A percentile compares a stretch with the other conserved stretches of the same genome.
Evolutionary conservation across 2,797 vertebrate genomes (phyloP).

Genomic region (Hafferia zeledoni): DNA sequence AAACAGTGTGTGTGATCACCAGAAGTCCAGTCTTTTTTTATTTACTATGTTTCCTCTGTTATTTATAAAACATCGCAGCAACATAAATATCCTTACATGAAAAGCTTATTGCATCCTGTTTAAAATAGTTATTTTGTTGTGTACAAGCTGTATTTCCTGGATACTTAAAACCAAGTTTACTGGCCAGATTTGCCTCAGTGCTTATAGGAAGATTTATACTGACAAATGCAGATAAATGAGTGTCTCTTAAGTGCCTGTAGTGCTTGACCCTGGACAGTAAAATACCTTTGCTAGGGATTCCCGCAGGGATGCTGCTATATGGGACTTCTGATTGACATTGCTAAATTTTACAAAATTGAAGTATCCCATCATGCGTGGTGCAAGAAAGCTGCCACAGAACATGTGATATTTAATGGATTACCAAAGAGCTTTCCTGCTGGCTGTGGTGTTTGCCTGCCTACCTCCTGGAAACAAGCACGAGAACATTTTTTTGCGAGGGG

Average conservation of each 20-base stretch:
- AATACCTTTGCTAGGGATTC: not conserved
- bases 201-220: constrained; percentile 18
- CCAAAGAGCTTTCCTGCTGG: not conserved
- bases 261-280: not conserved
- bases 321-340: not conserved
- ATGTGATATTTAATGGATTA: not conserved
- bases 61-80: not conserved
- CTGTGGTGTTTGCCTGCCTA: not conserved
- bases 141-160: not conserved
- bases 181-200: not conserved
- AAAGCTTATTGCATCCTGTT: constrained; percentile 25
- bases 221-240: not conserved
- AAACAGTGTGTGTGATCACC: not conserved
- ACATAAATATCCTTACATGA: not conserved
- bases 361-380: not conserved
- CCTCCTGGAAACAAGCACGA: constrained; percentile 46
- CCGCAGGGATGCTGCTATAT: not conserved
- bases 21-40: not conserved
- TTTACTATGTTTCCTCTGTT: constrained; percentile 9
- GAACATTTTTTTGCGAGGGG: constrained; percentile 10
- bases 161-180: not conserved
- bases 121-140: constrained; percentile 35
- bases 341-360: not conserved
- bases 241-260: not conserved
- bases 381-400: not conserved